phyloP scores from a whole-genome alignment of 2,113 vertebrate species.

The Megalops atlanticus region DNA sequence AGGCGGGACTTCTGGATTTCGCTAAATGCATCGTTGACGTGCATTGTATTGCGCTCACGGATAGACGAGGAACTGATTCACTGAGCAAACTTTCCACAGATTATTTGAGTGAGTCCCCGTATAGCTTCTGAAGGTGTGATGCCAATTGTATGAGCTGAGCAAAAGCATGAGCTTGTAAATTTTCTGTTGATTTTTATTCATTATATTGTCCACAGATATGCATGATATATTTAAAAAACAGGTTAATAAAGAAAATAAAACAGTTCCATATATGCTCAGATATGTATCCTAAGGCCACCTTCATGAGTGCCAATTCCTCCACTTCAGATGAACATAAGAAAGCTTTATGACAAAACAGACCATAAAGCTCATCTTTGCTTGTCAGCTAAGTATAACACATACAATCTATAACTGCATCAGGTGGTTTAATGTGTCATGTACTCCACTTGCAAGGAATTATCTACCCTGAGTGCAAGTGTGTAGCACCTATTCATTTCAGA shows the following conservation, averaged over 20 bases:
- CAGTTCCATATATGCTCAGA: background rate
- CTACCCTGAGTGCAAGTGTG: background rate
- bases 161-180: background rate
- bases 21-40: background rate
- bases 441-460: background rate
- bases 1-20: background rate
- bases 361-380: background rate
- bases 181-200: background rate
- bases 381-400: background rate
- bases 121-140: background rate
- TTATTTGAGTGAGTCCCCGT: background rate
- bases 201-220: background rate
- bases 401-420: background rate
- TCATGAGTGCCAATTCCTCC: background rate
- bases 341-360: background rate
- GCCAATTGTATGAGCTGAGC: background rate
- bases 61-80: background rate
- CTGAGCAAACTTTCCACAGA: background rate
- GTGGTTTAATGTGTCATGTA: background rate
- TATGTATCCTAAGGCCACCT: background rate
- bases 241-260: background rate
- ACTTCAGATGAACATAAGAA: constrained; percentile 3
- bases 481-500: background rate
- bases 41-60: background rate
- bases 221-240: background rate